Percentiles rank a stretch among this genome's conserved stretches.
Evolutionary conservation across 2,888 invertebrate genomes (phyloP).

Genomic region (Cheilosia urbana): DNA sequence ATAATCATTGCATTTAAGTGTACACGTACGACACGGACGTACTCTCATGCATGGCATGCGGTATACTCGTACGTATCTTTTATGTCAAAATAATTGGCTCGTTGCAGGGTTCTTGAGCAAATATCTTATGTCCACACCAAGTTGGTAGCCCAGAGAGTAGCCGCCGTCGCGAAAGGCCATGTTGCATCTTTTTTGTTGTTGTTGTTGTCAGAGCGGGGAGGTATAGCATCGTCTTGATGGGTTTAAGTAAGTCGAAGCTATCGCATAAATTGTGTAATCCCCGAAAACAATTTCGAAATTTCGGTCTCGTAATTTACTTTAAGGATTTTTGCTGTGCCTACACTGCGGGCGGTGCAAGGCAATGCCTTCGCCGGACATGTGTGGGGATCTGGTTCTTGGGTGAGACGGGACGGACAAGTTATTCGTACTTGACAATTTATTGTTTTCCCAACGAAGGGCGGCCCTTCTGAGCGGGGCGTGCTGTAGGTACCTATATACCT

Average conservation of each 20-base stretch:
- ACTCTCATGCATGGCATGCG: slow-evolving; percentile 51
- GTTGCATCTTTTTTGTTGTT: slow-evolving; percentile 40
- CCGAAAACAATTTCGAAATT: slow-evolving; percentile 49
- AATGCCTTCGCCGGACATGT: slow-evolving; percentile 16
- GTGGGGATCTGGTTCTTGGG: background rate
- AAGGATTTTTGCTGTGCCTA: background rate
- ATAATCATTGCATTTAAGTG: slow-evolving; percentile 72
- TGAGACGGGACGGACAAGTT: slow-evolving; percentile 4
- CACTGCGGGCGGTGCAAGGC: background rate
- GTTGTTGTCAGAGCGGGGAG: background rate
- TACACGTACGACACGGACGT: slow-evolving; percentile 66
- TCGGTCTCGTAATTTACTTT: slow-evolving; percentile 57
- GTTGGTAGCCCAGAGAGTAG: slow-evolving; percentile 33
- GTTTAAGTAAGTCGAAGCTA: slow-evolving; percentile 22
- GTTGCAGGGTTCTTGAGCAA: slow-evolving; percentile 64
- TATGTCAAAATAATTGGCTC: slow-evolving; percentile 75
- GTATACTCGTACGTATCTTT: slow-evolving; percentile 61
- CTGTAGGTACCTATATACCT: too few species aligned
- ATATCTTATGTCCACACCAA: slow-evolving; percentile 54
- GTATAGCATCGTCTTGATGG: slow-evolving; percentile 2
- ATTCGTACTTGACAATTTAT: slow-evolving; percentile 31
- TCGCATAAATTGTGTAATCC: slow-evolving; percentile 61
- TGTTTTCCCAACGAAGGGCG: slow-evolving; percentile 35
- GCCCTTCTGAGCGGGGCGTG: background rate
- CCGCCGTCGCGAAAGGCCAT: slow-evolving; percentile 13